Percentiles rank a stretch among this genome's conserved stretches.
These are phyloP conservation scores for Chrysolina americana DNA, from an alignment of 2,888 invertebrate genomes.

Conservation along the genomic window DNA sequence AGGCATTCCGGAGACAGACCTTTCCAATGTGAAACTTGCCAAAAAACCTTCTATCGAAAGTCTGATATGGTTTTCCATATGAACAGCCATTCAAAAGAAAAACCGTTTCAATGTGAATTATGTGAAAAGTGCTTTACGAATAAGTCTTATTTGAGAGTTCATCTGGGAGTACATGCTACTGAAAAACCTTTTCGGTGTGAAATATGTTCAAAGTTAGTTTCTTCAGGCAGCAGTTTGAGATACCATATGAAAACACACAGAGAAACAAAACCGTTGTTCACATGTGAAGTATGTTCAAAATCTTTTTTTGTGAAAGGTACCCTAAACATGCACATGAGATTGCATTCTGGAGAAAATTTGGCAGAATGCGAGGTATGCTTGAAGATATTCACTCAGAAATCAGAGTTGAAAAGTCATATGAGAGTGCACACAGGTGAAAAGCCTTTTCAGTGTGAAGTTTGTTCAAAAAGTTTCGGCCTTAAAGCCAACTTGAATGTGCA, in stretches of 20 bases:
- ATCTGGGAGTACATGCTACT: not conserved
- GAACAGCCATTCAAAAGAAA: slow-evolving; percentile 5
- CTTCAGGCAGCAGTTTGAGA: not conserved
- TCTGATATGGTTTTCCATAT: slow-evolving; percentile 3
- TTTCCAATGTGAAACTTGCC: not conserved
- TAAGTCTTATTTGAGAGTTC: not conserved
- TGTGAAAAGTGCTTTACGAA: not conserved
- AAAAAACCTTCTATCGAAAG: not conserved
- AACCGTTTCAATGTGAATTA: slow-evolving; percentile 11
- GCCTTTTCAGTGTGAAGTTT: slow-evolving; percentile 10
- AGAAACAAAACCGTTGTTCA: not conserved
- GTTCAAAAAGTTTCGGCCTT: not conserved
- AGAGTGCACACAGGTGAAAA: slow-evolving; percentile 7
- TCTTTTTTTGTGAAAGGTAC: not conserved
- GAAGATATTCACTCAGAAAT: not conserved
- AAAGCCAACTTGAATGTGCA: slow-evolving; percentile 9
- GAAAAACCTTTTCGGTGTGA: slow-evolving; percentile 6
- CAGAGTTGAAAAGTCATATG: not conserved
- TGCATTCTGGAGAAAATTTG: slow-evolving; percentile 2
- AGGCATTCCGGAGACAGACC: slow-evolving; percentile 2
- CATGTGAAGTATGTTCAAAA: not conserved
- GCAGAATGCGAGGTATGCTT: slow-evolving; percentile 2
- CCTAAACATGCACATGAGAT: slow-evolving; percentile 10
- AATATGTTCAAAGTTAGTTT: slow-evolving; percentile 1
- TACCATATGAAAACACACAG: slow-evolving; percentile 8